Evolutionary conservation across 2,113 vertebrate genomes (phyloP).

Genomic region (Deroptyus accipitrinus): DNA sequence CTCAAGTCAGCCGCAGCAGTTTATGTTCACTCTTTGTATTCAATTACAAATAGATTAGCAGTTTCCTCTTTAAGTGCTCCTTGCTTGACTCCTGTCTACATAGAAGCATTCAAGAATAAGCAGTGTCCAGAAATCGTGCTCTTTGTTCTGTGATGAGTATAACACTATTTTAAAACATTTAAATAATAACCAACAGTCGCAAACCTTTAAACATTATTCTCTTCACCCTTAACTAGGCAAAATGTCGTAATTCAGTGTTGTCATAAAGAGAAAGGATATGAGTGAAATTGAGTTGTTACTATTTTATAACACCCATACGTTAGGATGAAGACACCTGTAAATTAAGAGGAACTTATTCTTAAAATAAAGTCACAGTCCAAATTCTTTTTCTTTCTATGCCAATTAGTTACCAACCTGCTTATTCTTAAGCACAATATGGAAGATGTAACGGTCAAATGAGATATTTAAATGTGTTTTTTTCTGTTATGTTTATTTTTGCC

Average conservation of each 20-base stretch:
- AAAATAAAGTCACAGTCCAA: conserved; percentile 85
- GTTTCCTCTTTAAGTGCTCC: background rate
- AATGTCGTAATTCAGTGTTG: background rate
- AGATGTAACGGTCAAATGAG: conserved; percentile 40
- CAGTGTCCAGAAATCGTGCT: background rate
- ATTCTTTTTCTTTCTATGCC: conserved; percentile 53
- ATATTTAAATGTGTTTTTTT: background rate
- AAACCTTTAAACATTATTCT: background rate
- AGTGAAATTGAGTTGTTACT: background rate
- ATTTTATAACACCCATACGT: background rate
- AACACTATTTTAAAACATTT: background rate
- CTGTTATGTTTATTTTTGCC: conserved; percentile 27
- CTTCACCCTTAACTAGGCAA: background rate
- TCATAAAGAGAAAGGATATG: background rate
- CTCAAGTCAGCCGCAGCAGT: background rate
- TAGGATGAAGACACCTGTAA: conserved; percentile 59
- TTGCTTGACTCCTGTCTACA: background rate
- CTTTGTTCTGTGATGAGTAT: background rate
- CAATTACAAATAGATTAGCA: background rate
- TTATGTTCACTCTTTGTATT: background rate
- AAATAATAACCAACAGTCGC: background rate
- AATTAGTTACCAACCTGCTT: conserved; percentile 35
- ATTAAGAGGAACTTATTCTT: conserved; percentile 59
- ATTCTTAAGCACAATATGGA: conserved; percentile 34
- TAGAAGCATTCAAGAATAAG: conserved; percentile 26